Base-by-base conservation (phyloP, 2,888 invertebrate species). In the Eledona agricola region DNA sequence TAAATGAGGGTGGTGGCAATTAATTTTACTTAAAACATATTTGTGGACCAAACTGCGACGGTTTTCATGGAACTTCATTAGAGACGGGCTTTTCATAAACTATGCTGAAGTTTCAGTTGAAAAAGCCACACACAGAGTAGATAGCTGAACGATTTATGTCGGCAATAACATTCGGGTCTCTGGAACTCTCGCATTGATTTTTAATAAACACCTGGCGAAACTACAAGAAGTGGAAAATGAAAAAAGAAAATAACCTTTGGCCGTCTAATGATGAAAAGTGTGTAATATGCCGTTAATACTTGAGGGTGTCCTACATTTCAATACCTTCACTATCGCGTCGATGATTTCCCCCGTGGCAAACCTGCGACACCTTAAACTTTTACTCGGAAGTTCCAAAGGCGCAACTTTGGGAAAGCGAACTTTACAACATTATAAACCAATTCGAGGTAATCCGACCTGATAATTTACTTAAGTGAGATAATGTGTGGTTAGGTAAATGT, bases 331-430 rank as follows among this genome's bases (percentile, higher is more conserved):
- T 63, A 67, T 68, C 62, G 55, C 59, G 34, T 51, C n/a, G n/a
- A 59, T 68, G 68, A 69, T 69, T 69, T 69, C 69, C 68, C 69
- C 51, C 47, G 67, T 45, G 67, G 57, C 55, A 31, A 50, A 55
- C 58, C 57, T 53, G 54, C 45, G 34, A 50, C 56, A 59, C 56
- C 51, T 51, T 43, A 45, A 51, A 57, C 54, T 52, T 59, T 57
- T 10, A 31, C 45, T 4, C 25, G 40, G 16, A 38, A 40, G 46
- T 47, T 38, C 15, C 47, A 17, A 49, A 53, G 47, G 49, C 20
- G 16, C 26, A 42, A 32, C 17, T 38, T 13, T 22, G 16, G 9
- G 11, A 25, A 37, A 15, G 19, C 7, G 11, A 52, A 47, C 37
- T 54, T 54, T 17, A 10, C 43, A 19, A 35, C 29, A 35, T 34